Conservation (phyloP, 2,113 vertebrate species). For the Ciconia maguari region DNA sequence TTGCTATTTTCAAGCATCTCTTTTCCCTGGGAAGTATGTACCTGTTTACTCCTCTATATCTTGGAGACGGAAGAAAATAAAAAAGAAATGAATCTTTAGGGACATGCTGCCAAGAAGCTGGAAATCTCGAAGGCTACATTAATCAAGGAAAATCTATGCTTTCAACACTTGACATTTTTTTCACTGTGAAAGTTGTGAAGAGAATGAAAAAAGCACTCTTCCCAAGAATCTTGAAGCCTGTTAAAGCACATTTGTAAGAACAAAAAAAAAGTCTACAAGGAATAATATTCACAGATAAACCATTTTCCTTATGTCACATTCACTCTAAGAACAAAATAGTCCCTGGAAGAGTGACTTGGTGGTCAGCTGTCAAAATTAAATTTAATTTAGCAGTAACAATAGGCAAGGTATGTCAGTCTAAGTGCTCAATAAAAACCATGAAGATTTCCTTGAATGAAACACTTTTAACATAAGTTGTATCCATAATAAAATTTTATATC, state of each 20-base stretch:
- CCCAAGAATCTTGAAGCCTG: constrained; percentile 31
- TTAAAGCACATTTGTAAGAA: constrained; percentile 53
- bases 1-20: background rate
- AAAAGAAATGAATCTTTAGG: background rate
- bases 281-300: constrained; percentile 53
- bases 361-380: constrained; percentile 65
- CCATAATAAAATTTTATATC: background rate
- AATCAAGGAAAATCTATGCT: constrained; percentile 60
- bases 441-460: constrained; percentile 47
- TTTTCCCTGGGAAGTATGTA: constrained; percentile 17
- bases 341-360: constrained; percentile 32
- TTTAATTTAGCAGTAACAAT: constrained; percentile 64
- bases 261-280: constrained; percentile 12
- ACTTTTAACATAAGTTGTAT: constrained; percentile 29
- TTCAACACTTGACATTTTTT: no score
- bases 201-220: constrained; percentile 36
- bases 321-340: constrained; percentile 55
- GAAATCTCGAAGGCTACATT: constrained; percentile 45
- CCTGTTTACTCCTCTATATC: background rate
- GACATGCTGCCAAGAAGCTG: constrained; percentile 24
- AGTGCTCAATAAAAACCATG: constrained; percentile 29
- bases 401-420: constrained; percentile 42
- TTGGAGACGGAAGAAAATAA: background rate
- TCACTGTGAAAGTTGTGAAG: no score
- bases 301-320: constrained; percentile 36